Conservation (phyloP, 2,888 invertebrate genomes). For the Noctua janthina region DNA sequence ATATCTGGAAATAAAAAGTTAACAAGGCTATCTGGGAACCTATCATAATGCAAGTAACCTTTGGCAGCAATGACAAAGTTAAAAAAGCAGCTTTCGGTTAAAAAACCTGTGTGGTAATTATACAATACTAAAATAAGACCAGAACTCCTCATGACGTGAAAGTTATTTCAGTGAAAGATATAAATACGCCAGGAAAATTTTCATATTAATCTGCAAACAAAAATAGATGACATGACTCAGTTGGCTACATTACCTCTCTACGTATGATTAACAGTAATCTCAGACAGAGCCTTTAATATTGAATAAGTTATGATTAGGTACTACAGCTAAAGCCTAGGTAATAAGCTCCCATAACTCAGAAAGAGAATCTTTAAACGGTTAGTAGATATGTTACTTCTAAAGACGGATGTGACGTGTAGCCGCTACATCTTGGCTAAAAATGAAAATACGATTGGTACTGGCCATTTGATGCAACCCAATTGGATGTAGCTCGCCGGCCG, state of each 20-base stretch:
- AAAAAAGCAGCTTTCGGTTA: background rate
- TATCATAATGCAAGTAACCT: too few relatives aligned
- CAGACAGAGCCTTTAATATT: background rate
- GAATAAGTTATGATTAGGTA: conserved; percentile 7
- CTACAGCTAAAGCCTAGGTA: background rate
- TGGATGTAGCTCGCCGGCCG: background rate
- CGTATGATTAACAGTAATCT: background rate
- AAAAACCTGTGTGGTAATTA: conserved; percentile 8
- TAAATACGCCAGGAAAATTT: conserved; percentile 39
- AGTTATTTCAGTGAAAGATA: conserved; percentile 33
- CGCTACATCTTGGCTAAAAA: background rate
- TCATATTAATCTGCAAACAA: conserved; percentile 27
- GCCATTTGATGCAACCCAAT: background rate
- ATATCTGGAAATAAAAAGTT: too few relatives aligned
- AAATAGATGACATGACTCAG: conserved; percentile 44
- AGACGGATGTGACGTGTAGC: background rate
- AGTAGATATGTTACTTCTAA: background rate
- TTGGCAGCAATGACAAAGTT: too few relatives aligned
- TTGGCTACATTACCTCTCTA: conserved; percentile 4
- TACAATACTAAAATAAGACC: conserved; percentile 4
- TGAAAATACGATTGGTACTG: background rate
- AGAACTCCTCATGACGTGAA: conserved; percentile 1
- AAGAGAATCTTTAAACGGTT: background rate
- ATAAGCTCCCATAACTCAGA: conserved; percentile 11
- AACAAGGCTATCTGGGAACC: too few relatives aligned